Base-by-base conservation (phyloP, 2,888 invertebrate genomes). In the Temnothorax ravouxi region DNA sequence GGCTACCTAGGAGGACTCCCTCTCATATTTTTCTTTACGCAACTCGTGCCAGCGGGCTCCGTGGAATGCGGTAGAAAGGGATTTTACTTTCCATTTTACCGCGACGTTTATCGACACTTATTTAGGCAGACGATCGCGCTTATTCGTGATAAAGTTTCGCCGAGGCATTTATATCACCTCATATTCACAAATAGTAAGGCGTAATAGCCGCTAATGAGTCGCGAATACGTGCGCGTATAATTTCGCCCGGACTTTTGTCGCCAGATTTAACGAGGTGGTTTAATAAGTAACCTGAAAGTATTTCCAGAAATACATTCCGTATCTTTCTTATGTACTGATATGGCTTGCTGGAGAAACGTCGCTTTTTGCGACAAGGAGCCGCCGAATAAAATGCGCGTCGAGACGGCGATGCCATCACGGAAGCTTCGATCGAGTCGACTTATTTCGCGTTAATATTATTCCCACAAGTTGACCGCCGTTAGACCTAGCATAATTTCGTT, bases 1-100 rank as follows among this genome's bases (percentile, higher is more conserved):
- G 90, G 90, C 92, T 92, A 93, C 92, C 93, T 91, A 92, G 87
- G 90, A 90, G 92, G 85, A 85, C 69, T 88, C 90, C 85, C 64
- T 83, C 88, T 87, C 86, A 71, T 89, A 87, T 88, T 90, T 90
- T 88, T 91, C 86, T 88, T 89, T 84, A 71, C 82, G 74, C 72
- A 83, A 59, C 86, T 84, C 86, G 88, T 89, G 69, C 79, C 66
- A 87, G 84, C 87, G 86, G 88, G 89, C 86, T 81, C 84, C 84
- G 86, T 88, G 89, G 90, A 90, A 90, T 90, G 90, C 90, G 90
- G 84, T 85, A 90, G 89, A 84, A 89, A 87, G 88, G 59, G 88
- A 86, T 84, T 89, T 89, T 87, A 90, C 90, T 90, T 89, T 90
- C 90, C 90, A 90, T 88, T 90, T 90, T 90, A 90, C 86, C 86